Evolutionary conservation across 1,140 invertebrate genomes (phyloP), one percentile per base, ranked within the genome.

Genomic region (Psix sp.): DNA sequence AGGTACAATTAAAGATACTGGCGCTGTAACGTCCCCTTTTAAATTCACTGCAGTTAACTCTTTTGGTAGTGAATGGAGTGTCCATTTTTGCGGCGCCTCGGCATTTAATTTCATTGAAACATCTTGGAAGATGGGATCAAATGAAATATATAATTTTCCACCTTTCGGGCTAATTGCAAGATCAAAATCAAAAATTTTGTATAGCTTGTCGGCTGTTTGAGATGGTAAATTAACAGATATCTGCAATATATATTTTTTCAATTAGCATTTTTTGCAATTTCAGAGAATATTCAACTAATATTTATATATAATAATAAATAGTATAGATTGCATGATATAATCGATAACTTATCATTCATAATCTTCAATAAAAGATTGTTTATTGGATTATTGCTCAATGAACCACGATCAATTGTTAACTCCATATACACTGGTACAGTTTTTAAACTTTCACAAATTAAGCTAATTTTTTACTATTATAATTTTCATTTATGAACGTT

Each of bases 31-130:
- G 38, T 74, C 65, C 15, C 87, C 88, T 31, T 36, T 82, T 9
- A 60, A 51, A 36, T 80, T 77, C 14, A 74, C 67, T 10, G 80
- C 77, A 10, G 60, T 76, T 83, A 87, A 89, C 5, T 73, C 77
- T 10, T 67, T 56, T 7, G 81, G 76, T 15, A 85, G 79, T 20
- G 85, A 54, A 20, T 76, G 65, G 4, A 89, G 26, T 1, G 65
- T 65, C 90, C 92, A 93, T 60, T 88, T 90, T 77, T 93, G 92
- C 4, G 91, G 91, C 2, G 91, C 91, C n/a, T 90, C 89, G 0
- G 84, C 62, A 7, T 91, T 92, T 42, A 93, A 89, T 77, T 91
- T 91, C 0, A 93, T 86, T 38, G 88, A 88, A 0, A 31, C 39
- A 31, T 86, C 83, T 10, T 80, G 83, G 51, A 89, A 88, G 72